Base-by-base conservation (phyloP, 2,113 vertebrate species). In the Ellobius talpinus region DNA sequence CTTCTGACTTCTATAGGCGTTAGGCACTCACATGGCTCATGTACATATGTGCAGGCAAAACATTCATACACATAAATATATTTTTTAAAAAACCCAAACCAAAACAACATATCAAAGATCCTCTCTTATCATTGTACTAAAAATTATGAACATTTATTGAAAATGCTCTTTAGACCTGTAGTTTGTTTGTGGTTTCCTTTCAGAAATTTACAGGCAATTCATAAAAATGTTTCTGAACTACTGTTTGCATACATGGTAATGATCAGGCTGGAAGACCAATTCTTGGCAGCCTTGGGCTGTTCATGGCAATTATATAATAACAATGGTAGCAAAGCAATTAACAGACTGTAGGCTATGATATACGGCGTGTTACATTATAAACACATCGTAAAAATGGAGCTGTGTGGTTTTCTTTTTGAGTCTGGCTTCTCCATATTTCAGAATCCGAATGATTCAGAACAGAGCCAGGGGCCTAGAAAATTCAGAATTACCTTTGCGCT, bases 241-340 rank as follows among this genome's bases (percentile, higher is more conserved):
- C 79, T 97, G 58, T 97, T 77, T 98, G 93, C 95, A 68, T 97
- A 97, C 97, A 79, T 96, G 96, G 81, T 93, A 93, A 85, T 96
- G n/a, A 92, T 97, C 93, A 97, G 92, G 42, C 93, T 95, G 93
- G 89, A 97, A 96, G 95, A 86, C 47, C 70, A 47, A 31, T 96
- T 94, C 96, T 98, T 97, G 95, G 96, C 96, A 96, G 92, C 89
- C 92, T 96, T 97, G 97, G 55, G 33, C 93, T 94, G 61, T 95
- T 97, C 76, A 11, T 96, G 68, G 88, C 84, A 97, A 82, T 97
- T 63, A 78, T 66, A 85, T 97, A 97, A 78, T 96, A 97, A 88
- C 1, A 39, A n/a, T 74, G 50, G 87, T 72, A 96, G 97, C 92
- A 86, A 95, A 95, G 91, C 97, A 97, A 98, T 97, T 93, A 95